A percentile compares a stretch with the other conserved stretches of the same genome.
phyloP scores from a whole-genome alignment of 1,140 invertebrate genomes.

The Heliothis subflexa region DNA sequence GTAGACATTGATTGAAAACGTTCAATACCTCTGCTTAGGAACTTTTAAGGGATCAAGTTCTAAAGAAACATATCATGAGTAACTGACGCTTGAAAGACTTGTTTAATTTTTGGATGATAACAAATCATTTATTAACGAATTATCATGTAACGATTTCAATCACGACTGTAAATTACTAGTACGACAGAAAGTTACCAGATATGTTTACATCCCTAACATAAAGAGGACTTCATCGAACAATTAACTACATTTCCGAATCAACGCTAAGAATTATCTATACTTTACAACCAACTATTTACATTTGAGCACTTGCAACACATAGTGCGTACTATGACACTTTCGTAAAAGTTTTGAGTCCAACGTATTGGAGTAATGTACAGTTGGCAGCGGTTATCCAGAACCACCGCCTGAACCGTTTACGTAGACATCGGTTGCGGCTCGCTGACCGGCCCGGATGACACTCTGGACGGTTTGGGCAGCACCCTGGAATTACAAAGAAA shows the following conservation, averaged over 20 bases:
- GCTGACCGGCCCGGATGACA: constrained; percentile 80
- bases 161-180: neutral
- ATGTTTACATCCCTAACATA: constrained; percentile 13
- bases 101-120: too few species aligned
- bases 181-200: constrained; percentile 13
- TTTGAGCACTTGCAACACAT: constrained; percentile 81
- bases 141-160: neutral
- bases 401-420: constrained; percentile 78
- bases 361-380: constrained; percentile 27
- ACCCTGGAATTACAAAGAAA: constrained; percentile 71
- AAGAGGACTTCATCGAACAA: constrained; percentile 36
- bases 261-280: constrained; percentile 29
- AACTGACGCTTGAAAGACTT: neutral
- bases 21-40: constrained; percentile 49
- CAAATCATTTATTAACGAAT: neutral
- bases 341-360: constrained; percentile 79
- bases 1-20: constrained; percentile 43
- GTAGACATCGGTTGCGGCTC: constrained; percentile 78
- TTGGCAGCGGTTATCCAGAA: constrained; percentile 50
- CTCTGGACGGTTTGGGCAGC: constrained; percentile 84
- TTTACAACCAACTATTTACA: constrained; percentile 71
- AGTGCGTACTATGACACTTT: constrained; percentile 84
- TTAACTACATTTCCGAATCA: constrained; percentile 41
- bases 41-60: constrained; percentile 36
- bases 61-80: constrained; percentile 17